Evolutionary conservation across 2,888 invertebrate species (phyloP).

Genomic region (Vannuccia rotundouncinata): DNA sequence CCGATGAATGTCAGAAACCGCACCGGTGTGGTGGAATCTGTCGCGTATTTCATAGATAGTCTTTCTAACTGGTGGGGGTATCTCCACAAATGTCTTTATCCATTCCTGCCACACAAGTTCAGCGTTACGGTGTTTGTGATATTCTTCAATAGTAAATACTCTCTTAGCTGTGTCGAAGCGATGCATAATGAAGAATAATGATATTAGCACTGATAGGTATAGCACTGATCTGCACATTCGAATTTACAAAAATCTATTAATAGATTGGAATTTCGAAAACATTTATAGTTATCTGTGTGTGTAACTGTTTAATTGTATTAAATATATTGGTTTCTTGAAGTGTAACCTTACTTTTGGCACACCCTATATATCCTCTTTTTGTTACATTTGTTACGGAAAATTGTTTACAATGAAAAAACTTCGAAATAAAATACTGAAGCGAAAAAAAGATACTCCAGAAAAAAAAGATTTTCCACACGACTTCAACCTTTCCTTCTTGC

Average conservation of each 20-base stretch:
- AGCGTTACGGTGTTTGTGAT: conserved; percentile 24
- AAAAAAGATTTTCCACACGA: too few species aligned
- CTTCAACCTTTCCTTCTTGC: too few species aligned
- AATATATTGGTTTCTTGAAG: conserved; percentile 26
- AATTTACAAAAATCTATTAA: conserved; percentile 26
- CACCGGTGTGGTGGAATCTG: conserved; percentile 21
- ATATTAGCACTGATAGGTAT: conserved; percentile 22
- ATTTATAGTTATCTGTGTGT: conserved; percentile 13
- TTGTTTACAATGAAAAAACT: too few species aligned
- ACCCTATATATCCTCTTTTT: conserved; percentile 21
- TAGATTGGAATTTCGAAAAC: conserved; percentile 7
- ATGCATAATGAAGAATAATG: conserved; percentile 26
- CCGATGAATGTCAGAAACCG: background rate
- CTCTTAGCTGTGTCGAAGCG: conserved; percentile 12
- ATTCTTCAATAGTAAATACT: conserved; percentile 20
- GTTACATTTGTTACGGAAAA: too few species aligned
- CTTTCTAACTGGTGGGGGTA: conserved; percentile 18
- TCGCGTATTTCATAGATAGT: conserved; percentile 11
- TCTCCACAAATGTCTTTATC: conserved; percentile 15
- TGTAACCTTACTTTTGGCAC: conserved; percentile 24
- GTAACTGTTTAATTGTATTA: conserved; percentile 26
- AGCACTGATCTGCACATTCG: background rate
- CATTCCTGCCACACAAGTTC: conserved; percentile 21
- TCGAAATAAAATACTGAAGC: too few species aligned
- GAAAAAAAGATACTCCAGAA: too few species aligned